A percentile compares a stretch with the other conserved stretches of the same genome.
These are phyloP conservation scores for Nysson spinosus DNA, from an alignment of 2,888 invertebrate species.

Conservation along the genomic window DNA sequence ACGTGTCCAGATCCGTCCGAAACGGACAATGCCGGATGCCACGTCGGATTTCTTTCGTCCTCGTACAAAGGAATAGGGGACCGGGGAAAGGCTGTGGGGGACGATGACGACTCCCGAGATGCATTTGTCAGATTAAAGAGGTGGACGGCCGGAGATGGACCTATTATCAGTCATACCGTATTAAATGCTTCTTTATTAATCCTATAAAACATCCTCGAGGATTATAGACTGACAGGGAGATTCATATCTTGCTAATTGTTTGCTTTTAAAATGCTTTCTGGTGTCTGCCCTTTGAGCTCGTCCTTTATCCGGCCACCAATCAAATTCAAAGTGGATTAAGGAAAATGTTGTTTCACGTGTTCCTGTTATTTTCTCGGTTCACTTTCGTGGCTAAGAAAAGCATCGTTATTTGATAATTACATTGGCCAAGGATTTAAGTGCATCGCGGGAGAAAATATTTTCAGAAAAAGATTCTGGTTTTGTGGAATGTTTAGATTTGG, in stretches of 20 bases:
- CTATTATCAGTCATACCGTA: conserved; percentile 11
- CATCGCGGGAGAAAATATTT: conserved; percentile 54
- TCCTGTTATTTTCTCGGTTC: no score
- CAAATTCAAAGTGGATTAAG: no score
- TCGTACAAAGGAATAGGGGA: background rate
- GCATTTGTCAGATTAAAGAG: conserved; percentile 17
- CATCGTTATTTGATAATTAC: no score
- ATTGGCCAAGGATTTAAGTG: background rate
- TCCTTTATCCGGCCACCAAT: no score
- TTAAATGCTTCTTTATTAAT: conserved; percentile 20
- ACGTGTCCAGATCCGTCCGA: no score
- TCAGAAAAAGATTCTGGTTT: conserved; percentile 33
- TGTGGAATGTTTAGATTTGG: background rate
- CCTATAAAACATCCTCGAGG: background rate
- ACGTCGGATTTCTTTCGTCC: conserved; percentile 2
- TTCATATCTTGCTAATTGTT: conserved; percentile 34
- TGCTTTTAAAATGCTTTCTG: conserved; percentile 14
- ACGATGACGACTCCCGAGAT: conserved; percentile 19
- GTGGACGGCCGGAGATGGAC: conserved; percentile 1
- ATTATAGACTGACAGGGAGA: conserved; percentile 5
- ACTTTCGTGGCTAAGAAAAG: no score
- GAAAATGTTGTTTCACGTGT: no score
- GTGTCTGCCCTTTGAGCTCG: conserved; percentile 5
- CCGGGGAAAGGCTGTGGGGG: background rate
- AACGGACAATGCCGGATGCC: conserved; percentile 1